Base-by-base conservation (phyloP, 2,113 vertebrate genomes). In the Nettapus auritus region DNA sequence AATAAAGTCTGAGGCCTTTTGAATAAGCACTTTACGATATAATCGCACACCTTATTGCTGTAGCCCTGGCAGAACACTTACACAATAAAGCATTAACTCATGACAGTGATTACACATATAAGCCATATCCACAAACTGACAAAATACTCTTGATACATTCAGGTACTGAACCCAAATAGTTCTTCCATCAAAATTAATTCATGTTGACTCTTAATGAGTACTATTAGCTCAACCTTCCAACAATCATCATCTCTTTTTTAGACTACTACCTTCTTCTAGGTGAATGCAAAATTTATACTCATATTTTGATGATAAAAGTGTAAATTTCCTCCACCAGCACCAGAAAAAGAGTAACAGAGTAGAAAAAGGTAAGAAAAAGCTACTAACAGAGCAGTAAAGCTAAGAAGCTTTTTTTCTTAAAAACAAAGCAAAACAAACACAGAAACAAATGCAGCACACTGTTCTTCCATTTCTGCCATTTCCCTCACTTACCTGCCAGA, bases 401-500 rank as follows among this genome's bases (percentile, higher is more conserved):
- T 77, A 55, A 8, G 29, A 20, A 92, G 9, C 18, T 4, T 66
- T 13, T 13, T n/a, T 29, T 70, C 48, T 20, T 1, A 25, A 52
- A 26, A 59, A 70, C 66, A 13, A 38, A 62, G 34, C 14, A 9
- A 62, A 16, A 16, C 48, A 22, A 46, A 46, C 42, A 63, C 22
- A 91, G 42, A 79, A 71, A 79, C 14, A 91, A 86, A 70, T 7
- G 26, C 21, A 86, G 74, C 19, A 62, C 12, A 44, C 81, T 34
- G 11, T 17, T 82, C 19, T 44, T 48, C 29, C 18, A 31, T 20
- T 57, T 75, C 56, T 40, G 21, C 38, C n/a, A 57, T 52, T 46
- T 79, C 53, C 25, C 88, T 56, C 29, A 78, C 98, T 98, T 95
- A 99, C 99, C 99, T 98, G 99, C 98, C 84, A 99, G 98, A 97